Conservation (phyloP, 2,888 invertebrate genomes). For the Dimorphilus gyrociliatus region DNA sequence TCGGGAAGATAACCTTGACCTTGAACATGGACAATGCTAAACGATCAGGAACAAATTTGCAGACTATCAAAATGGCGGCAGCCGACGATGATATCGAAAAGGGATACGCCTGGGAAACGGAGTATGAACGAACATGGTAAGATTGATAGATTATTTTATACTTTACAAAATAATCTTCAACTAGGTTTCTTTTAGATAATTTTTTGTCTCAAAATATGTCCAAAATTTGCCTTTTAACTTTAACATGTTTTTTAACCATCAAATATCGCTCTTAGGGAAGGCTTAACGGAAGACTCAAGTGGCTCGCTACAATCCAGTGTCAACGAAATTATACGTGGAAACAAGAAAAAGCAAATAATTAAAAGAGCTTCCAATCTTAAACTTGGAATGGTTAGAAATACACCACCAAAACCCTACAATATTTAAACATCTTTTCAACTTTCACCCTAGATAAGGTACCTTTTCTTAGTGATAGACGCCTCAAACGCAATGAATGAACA, state of each 20-base stretch:
- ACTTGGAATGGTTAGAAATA: conserved; percentile 56
- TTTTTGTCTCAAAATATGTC: neutral
- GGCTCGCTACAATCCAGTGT: conserved; percentile 77
- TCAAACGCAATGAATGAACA: conserved; percentile 86
- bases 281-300: conserved; percentile 84
- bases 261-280: conserved; percentile 46
- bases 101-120: conserved; percentile 41
- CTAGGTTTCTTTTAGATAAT: neutral
- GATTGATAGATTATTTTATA: conserved; percentile 1
- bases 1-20: too few species aligned
- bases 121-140: conserved; percentile 41
- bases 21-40: too few species aligned
- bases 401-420: neutral
- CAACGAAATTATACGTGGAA: conserved; percentile 76
- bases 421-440: neutral
- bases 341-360: conserved; percentile 48
- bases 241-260: conserved; percentile 1
- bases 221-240: too few species aligned
- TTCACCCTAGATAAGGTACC: conserved; percentile 64
- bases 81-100: conserved; percentile 27
- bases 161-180: conserved; percentile 3
- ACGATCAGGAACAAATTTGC: too few species aligned
- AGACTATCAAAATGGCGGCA: conserved; percentile 21
- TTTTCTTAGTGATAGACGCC: conserved; percentile 76
- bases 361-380: conserved; percentile 50